Conservation (phyloP, 1,140 invertebrate species). For the Calephelis virginiensis region DNA sequence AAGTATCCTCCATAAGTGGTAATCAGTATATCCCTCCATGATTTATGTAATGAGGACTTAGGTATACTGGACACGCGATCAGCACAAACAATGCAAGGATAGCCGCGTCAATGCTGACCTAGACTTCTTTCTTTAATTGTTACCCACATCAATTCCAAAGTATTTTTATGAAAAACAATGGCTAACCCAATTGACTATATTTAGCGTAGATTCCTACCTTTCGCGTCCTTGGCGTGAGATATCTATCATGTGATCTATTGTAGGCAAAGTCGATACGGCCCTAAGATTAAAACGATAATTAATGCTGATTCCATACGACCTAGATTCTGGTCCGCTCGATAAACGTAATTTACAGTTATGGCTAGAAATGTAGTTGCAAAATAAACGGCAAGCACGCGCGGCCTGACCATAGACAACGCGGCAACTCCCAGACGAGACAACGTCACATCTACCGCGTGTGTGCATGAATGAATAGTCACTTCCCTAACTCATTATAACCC, state of each 20-base stretch:
- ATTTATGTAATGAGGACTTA: constrained; percentile 74
- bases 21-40: constrained; percentile 51
- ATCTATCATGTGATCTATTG: constrained; percentile 77
- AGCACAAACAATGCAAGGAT: constrained; percentile 72
- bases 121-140: constrained; percentile 71
- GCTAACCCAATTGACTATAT: constrained; percentile 53
- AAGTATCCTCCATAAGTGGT: constrained; percentile 27
- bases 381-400: constrained; percentile 68
- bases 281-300: constrained; percentile 76
- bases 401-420: constrained; percentile 72
- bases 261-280: constrained; percentile 67
- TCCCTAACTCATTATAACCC: constrained; percentile 47
- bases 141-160: constrained; percentile 55
- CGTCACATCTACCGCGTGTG: constrained; percentile 44
- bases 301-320: constrained; percentile 78
- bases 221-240: constrained; percentile 72
- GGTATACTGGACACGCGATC: constrained; percentile 68
- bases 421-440: constrained; percentile 57
- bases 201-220: constrained; percentile 48
- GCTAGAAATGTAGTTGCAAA: constrained; percentile 76
- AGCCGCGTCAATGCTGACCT: constrained; percentile 55
- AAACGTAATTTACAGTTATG: constrained; percentile 78
- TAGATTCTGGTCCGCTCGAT: constrained; percentile 70
- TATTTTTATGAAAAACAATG: constrained; percentile 60
- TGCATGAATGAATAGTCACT: constrained; percentile 52